Evolutionary conservation across 2,797 vertebrate species (phyloP), one percentile per base, ranked within the genome.

Genomic region (Garrulus glandarius): DNA sequence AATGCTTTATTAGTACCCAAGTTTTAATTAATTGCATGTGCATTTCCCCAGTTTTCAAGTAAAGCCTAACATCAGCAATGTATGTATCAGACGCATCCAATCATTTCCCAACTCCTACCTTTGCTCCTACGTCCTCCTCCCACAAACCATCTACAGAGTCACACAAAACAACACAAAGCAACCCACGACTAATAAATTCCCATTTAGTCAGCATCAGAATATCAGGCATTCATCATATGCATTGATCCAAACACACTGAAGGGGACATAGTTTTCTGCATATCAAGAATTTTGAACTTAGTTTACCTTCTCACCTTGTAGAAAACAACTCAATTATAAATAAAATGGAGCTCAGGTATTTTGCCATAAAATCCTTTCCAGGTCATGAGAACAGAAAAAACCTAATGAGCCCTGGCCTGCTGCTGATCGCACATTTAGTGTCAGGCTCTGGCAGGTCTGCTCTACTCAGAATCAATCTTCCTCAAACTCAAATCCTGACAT

Each of bases 371-470:
- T 78, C 69, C 59, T 79, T 85, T 89, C 89, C 70, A 81, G 69
- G 57, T 84, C 79, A 93, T 0, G 23, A 81, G 72, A 93, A 93
- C 5, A 43, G 71, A 55, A 68, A 46, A 55, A 83, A 55, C 57
- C 37, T 17, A 21, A 5, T 20, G 65, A 87, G 84, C 72, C 65
- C 87, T 49, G 46, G 49, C 82, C 61, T 87, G 91, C 88, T 18
- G 5, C 65, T 0, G 0, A 41, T 47, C 0, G 0, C n/a, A 22
- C 12, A 30, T 47, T 80, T 56, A 23, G 57, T 29, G 22, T 32
- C 94, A 95, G 85, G 85, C 87, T 91, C 85, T 81, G 87, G 69
- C 95, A 96, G 82, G 87, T 56, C 79, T 80, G 53, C 39, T 7
- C 60, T 50, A 12, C 53, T 87, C 71, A 36, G n/a, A 76, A 24